These are phyloP conservation scores for Pristionchus exspectatus DNA, from an alignment of 2,888 invertebrate genomes.

Conservation along the genomic window DNA sequence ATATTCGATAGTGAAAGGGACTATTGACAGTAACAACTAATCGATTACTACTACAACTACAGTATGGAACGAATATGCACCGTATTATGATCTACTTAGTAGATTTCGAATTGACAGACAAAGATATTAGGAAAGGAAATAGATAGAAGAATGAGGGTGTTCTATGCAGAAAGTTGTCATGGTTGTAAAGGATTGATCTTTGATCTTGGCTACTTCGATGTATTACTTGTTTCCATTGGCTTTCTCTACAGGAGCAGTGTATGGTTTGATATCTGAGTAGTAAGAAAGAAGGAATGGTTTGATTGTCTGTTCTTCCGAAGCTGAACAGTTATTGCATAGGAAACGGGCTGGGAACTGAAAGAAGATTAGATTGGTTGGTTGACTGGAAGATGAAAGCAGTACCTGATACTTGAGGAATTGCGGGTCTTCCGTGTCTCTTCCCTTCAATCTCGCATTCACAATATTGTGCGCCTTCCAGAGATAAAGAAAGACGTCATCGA, in stretches of 20 bases:
- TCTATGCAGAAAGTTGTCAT: not conserved
- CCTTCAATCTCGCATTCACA: constrained; percentile 91
- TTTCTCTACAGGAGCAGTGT: constrained; percentile 53
- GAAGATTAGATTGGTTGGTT: not conserved
- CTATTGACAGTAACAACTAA: constrained; percentile 23
- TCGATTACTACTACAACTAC: constrained; percentile 24
- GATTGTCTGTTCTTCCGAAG: constrained; percentile 60
- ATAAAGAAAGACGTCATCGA: constrained; percentile 76
- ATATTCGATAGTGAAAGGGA: not conserved
- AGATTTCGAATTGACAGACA: constrained; percentile 16
- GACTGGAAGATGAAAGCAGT: constrained; percentile 48
- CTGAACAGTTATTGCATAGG: constrained; percentile 63
- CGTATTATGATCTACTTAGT: constrained; percentile 51
- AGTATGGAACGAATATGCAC: constrained; percentile 7
- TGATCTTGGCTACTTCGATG: constrained; percentile 29
- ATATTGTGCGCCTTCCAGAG: constrained; percentile 92
- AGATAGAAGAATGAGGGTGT: not conserved
- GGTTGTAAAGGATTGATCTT: constrained; percentile 26
- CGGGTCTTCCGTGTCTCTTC: constrained; percentile 87
- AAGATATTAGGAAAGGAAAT: not conserved
- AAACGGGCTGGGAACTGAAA: constrained; percentile 77
- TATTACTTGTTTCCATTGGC: constrained; percentile 54
- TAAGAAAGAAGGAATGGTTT: constrained; percentile 69
- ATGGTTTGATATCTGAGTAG: constrained; percentile 73
- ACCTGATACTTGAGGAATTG: constrained; percentile 91